phyloP scores from a whole-genome alignment of 2,888 invertebrate genomes.

The Patella ulyssiponensis region DNA sequence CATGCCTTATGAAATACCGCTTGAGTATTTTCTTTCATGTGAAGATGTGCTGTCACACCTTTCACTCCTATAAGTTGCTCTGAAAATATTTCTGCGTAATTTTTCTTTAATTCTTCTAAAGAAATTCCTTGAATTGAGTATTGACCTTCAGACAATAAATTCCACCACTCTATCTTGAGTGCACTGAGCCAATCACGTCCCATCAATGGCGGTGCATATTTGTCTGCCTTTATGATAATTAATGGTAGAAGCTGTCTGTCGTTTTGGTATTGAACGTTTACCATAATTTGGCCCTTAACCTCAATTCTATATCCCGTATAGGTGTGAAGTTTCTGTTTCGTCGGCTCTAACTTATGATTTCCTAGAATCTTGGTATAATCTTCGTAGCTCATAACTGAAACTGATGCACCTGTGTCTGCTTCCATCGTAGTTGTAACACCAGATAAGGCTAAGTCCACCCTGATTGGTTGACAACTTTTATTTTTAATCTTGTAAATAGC shows the following conservation, averaged over 20 bases:
- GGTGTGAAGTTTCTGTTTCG: background rate
- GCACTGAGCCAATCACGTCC: background rate
- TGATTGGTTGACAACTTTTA: no score
- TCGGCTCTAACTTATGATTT: background rate
- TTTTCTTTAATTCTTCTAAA: background rate
- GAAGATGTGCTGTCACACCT: constrained; percentile 1
- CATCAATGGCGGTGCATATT: background rate
- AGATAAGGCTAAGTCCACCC: no score
- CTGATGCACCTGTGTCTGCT: no score
- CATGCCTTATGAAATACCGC: constrained; percentile 15
- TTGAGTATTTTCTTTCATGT: constrained; percentile 10
- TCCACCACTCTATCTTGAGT: background rate
- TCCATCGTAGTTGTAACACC: no score
- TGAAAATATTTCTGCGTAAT: background rate
- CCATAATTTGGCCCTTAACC: background rate
- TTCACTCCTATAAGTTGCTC: background rate
- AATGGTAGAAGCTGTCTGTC: no score
- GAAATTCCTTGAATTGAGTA: background rate
- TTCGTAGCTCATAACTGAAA: background rate
- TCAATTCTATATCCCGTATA: background rate
- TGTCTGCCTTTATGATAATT: no score
- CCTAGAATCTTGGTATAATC: background rate
- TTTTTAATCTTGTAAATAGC: no score
- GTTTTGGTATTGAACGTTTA: background rate
- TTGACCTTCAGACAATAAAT: background rate